Evolutionary conservation across 1,140 invertebrate genomes (phyloP), one percentile per base, ranked within the genome.

Genomic region (Drosophila baimaii): DNA sequence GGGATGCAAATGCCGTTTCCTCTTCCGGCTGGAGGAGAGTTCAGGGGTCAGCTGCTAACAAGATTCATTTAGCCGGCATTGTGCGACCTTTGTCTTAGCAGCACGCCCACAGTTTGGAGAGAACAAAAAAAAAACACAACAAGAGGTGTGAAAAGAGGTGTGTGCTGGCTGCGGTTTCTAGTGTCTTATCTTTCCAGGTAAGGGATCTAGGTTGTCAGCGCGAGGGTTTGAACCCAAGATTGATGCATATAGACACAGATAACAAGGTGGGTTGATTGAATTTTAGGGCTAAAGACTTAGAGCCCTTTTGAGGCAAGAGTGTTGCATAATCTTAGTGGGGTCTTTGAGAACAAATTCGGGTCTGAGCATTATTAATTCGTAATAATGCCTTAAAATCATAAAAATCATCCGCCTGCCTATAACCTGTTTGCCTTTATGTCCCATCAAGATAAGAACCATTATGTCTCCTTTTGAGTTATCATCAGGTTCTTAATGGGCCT

Each of bases 101-200:
- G 13, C 69, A 84, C 81, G 81, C 81, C 81, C 77, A 84, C 81
- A 77, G 68, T 68, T 46, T 21, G n/a, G n/a, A n/a, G n/a, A n/a
- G n/a, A n/a, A n/a, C n/a, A n/a, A n/a, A n/a, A n/a, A 12, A 35
- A 21, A 21, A 54, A 51, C 55, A 44, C 5, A 23, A 41, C 39
- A 55, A 31, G 12, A 61, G 63, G 78, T 77, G 78, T 76, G 78
- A 84, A 81, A 81, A 81, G 78, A 55, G 73, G 64, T 81, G 57
- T 81, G 57, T 43, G 46, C 31, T 37, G 29, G 19, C 49, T 44
- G 31, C 65, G 23, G 66, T 9, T 55, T 46, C 43, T 33, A 39
- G 29, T 41, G 46, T 61, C 62, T 79, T 80, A 85, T 85, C 66
- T 69, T 74, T 70, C 64, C 74, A 56, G 61, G 82, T 70, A 78